Evolutionary conservation across 2,797 vertebrate genomes (phyloP).

Genomic region (Crax fasciolata): DNA sequence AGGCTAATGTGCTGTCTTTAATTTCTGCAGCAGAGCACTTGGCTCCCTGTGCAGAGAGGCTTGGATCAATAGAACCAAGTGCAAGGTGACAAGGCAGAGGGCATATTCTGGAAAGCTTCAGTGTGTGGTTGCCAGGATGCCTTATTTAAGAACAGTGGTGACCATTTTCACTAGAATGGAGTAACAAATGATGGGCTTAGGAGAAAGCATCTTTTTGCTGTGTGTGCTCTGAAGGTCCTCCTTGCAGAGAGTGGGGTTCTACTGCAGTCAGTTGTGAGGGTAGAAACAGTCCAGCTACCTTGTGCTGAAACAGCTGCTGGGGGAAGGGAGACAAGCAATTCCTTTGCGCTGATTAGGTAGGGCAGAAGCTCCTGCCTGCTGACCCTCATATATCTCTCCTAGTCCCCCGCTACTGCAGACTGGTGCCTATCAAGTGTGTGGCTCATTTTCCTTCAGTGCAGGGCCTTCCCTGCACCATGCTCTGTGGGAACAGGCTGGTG

Average conservation of each 20-base stretch:
- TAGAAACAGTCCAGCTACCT: background rate
- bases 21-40: background rate
- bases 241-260: background rate
- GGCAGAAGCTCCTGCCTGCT: background rate
- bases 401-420: background rate
- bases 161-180: background rate
- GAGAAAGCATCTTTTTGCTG: background rate
- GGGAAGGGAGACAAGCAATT: background rate
- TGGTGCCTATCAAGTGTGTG: rapidly evolving
- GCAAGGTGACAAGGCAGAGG: background rate
- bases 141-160: background rate
- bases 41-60: background rate
- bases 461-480: background rate
- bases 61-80: background rate
- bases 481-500: background rate
- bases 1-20: background rate
- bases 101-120: background rate
- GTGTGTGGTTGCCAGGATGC: background rate
- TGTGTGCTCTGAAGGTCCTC: background rate
- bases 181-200: background rate
- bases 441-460: background rate
- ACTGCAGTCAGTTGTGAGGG: background rate
- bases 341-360: rapidly evolving
- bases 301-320: background rate
- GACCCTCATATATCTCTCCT: background rate